These are phyloP conservation scores for Coptotermes formosanus DNA, from an alignment of 1,140 invertebrate genomes.

Conservation along the genomic window DNA sequence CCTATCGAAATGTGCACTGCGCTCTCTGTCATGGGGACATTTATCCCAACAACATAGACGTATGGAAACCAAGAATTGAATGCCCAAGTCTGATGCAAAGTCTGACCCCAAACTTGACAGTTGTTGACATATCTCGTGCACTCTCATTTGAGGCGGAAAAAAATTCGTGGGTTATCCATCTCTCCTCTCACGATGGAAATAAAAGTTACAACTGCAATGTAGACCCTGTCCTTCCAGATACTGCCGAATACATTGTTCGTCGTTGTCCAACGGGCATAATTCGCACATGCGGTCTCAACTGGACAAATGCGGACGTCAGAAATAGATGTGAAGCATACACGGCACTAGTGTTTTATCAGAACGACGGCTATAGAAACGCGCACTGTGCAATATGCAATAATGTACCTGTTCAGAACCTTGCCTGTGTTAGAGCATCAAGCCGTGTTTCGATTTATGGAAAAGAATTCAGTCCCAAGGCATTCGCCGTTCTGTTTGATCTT, in stretches of 20 bases:
- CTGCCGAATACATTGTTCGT: constrained; percentile 34
- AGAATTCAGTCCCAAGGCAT: constrained; percentile 49
- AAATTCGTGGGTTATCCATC: not conserved
- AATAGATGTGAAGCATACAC: constrained; percentile 29
- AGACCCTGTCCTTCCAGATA: constrained; percentile 40
- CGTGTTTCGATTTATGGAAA: constrained; percentile 38
- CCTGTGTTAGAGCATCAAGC: constrained; percentile 40
- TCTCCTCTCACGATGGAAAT: constrained; percentile 29
- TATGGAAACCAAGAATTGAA: constrained; percentile 51
- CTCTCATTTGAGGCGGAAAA: not conserved
- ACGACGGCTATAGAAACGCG: constrained; percentile 51
- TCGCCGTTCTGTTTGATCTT: constrained; percentile 55
- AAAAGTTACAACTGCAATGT: not conserved
- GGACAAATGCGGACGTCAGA: constrained; percentile 42
- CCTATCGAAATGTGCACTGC: constrained; percentile 58
- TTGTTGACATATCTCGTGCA: not conserved
- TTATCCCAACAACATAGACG: constrained; percentile 28
- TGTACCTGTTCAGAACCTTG: constrained; percentile 45
- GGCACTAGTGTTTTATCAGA: constrained; percentile 12
- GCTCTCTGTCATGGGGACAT: constrained; percentile 54
- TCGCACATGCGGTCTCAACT: constrained; percentile 44
- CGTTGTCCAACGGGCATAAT: constrained; percentile 40
- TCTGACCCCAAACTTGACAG: not conserved
- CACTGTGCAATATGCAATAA: constrained; percentile 60
- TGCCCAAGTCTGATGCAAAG: constrained; percentile 41